phyloP scores from a whole-genome alignment of 2,113 vertebrate genomes.

The Numenius arquata region DNA sequence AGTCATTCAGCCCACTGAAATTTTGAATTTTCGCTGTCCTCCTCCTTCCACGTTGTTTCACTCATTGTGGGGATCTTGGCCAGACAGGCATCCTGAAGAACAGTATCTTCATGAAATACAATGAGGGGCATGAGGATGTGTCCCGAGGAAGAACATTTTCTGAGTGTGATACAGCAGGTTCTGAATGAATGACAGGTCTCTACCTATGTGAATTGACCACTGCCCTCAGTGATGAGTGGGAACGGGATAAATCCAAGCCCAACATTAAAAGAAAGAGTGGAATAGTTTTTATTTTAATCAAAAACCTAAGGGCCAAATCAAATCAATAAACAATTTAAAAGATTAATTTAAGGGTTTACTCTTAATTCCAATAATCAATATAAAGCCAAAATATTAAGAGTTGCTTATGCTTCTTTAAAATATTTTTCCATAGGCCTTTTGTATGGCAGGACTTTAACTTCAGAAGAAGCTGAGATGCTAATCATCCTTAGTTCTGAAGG shows the following conservation, averaged over 20 bases:
- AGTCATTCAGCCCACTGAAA: neutral
- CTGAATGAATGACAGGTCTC: accelerated
- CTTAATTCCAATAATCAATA: neutral
- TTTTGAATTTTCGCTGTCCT: neutral
- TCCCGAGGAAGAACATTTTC: neutral
- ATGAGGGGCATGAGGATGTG: neutral
- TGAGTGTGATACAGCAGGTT: neutral
- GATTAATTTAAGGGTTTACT: neutral
- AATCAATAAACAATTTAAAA: neutral
- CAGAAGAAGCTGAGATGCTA: neutral
- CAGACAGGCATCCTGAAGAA: neutral
- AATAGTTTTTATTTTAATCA: neutral
- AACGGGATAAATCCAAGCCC: neutral
- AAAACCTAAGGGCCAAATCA: neutral
- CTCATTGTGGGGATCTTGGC: neutral
- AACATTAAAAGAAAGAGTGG: neutral
- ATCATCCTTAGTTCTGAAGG: neutral
- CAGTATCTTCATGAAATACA: neutral
- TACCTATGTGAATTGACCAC: neutral
- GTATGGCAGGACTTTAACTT: neutral
- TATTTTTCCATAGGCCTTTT: neutral
- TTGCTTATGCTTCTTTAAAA: neutral
- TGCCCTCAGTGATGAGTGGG: neutral
- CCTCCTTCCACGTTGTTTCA: accelerated
- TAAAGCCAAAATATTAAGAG: neutral